These are phyloP conservation scores for Clitarchus hookeri DNA, from an alignment of 2,888 invertebrate genomes.

Conservation along the genomic window DNA sequence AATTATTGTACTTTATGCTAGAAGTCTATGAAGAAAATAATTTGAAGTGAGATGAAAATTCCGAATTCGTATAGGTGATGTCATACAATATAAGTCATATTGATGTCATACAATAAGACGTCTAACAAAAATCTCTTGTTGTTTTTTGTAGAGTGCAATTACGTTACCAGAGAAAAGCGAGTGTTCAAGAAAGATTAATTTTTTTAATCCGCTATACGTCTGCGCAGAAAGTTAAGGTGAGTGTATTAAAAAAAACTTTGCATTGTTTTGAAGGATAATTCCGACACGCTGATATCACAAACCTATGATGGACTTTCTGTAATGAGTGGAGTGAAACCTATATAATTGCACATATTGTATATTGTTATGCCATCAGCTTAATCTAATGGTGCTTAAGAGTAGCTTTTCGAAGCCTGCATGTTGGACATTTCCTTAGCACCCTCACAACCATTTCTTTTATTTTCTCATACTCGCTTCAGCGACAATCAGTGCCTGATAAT, in stretches of 20 bases:
- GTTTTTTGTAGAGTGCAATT: no score
- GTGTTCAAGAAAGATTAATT: no score
- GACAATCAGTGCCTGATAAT: neutral
- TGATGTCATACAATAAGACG: no score
- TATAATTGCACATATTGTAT: neutral
- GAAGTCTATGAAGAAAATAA: no score
- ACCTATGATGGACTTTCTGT: neutral
- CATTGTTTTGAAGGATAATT: constrained; percentile 1
- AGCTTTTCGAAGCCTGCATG: neutral
- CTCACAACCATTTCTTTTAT: neutral
- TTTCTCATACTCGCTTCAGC: neutral
- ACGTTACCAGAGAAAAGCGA: no score
- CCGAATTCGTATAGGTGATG: no score
- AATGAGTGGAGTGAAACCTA: neutral
- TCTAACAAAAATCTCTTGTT: no score
- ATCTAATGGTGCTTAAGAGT: neutral
- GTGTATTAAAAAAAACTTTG: no score
- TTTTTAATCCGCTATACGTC: no score
- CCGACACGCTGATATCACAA: neutral
- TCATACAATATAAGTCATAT: no score
- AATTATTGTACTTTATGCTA: neutral
- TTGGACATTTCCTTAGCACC: neutral
- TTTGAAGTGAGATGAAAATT: no score
- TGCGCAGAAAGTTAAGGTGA: no score
- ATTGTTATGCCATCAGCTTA: constrained; percentile 11